phyloP scores from a whole-genome alignment of 1,140 invertebrate species.

The Apis laboriosa region DNA sequence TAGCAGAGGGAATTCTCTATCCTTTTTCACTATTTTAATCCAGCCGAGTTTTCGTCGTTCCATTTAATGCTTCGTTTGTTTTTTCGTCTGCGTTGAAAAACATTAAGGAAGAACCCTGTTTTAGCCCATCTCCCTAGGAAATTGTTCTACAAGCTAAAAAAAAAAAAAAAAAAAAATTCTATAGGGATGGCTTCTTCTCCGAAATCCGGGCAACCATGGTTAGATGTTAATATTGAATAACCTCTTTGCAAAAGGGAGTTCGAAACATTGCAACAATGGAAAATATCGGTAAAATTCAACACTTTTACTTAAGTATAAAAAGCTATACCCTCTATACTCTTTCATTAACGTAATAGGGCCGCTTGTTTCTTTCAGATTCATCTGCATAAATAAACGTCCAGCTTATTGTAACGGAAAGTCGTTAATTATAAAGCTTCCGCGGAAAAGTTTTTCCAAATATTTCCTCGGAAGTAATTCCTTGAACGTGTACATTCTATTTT shows the following conservation, averaged over 20 bases:
- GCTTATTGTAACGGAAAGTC: background rate
- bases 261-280: background rate
- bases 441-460: too few relatives aligned
- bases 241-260: background rate
- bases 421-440: too few relatives aligned
- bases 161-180: background rate
- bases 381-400: background rate
- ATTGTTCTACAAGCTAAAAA: background rate
- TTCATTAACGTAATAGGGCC: background rate
- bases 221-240: background rate
- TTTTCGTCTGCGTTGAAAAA: background rate
- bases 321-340: too few relatives aligned
- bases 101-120: background rate
- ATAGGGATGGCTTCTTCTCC: background rate
- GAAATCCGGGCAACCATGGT: background rate
- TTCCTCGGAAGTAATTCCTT: too few relatives aligned
- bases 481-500: too few relatives aligned
- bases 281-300: background rate
- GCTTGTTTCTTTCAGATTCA: background rate
- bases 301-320: background rate
- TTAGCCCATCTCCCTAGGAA: background rate
- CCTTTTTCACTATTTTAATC: constrained; percentile 17
- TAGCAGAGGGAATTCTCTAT: background rate
- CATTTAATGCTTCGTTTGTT: constrained; percentile 1
- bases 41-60: constrained; percentile 18